A percentile compares a stretch with the other conserved stretches of the same genome.
phyloP scores from a whole-genome alignment of 1,140 invertebrate species.

The Diorhabda elongata region DNA sequence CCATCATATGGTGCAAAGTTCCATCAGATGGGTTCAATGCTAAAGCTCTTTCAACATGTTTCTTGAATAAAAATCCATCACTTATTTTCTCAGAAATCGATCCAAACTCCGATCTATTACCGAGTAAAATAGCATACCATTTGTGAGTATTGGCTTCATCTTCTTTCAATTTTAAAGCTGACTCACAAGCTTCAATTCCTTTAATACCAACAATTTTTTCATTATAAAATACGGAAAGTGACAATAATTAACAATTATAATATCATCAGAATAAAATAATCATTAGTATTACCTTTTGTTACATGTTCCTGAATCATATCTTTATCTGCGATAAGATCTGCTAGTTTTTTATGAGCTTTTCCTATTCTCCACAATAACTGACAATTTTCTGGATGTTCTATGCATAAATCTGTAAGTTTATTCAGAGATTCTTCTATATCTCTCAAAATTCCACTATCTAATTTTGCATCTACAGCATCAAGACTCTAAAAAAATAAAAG shows the following conservation, averaged over 20 bases:
- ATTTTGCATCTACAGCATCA: slow-evolving; percentile 36
- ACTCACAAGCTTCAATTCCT: slow-evolving; percentile 60
- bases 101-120: slow-evolving; percentile 47
- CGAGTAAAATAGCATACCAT: slow-evolving; percentile 74
- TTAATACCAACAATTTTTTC: slow-evolving; percentile 18
- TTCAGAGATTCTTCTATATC: slow-evolving; percentile 39
- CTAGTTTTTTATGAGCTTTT: slow-evolving; percentile 59
- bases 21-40: slow-evolving; percentile 62
- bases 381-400: slow-evolving; percentile 47
- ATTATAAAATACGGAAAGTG: too few species aligned
- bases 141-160: slow-evolving; percentile 65
- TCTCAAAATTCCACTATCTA: slow-evolving; percentile 34
- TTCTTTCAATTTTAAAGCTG: slow-evolving; percentile 54
- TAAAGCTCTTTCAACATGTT: slow-evolving; percentile 69
- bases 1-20: slow-evolving; percentile 65
- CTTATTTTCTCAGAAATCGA: slow-evolving; percentile 65
- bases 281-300: slow-evolving; percentile 51
- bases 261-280: too few species aligned
- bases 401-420: slow-evolving; percentile 44
- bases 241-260: too few species aligned
- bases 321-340: slow-evolving; percentile 48
- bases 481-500: slow-evolving; percentile 24
- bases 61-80: slow-evolving; percentile 64
- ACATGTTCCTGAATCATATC: slow-evolving; percentile 54
- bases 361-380: slow-evolving; percentile 64